phyloP scores from a whole-genome alignment of 2,113 vertebrate genomes.

The Eublepharis macularius region DNA sequence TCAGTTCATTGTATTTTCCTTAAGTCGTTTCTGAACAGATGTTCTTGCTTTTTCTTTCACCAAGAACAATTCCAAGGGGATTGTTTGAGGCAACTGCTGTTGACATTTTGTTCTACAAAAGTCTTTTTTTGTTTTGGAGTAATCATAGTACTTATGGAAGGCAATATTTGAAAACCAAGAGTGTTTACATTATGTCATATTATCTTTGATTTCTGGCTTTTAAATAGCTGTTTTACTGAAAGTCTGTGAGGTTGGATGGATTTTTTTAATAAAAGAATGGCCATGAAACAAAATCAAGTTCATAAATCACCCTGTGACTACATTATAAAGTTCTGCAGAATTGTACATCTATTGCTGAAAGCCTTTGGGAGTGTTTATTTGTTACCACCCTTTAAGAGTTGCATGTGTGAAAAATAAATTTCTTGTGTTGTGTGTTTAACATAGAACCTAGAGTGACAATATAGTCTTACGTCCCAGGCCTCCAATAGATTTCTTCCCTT shows the following conservation, averaged over 20 bases:
- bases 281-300: slow-evolving; percentile 61
- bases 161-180: slow-evolving; percentile 46
- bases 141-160: slow-evolving; percentile 50
- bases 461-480: neutral
- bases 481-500: slow-evolving; percentile 15
- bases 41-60: slow-evolving; percentile 17
- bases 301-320: slow-evolving; percentile 64
- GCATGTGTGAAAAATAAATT: slow-evolving; percentile 54
- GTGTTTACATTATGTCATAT: slow-evolving; percentile 55
- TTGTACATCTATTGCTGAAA: slow-evolving; percentile 47
- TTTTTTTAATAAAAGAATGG: slow-evolving; percentile 48
- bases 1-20: slow-evolving; percentile 30
- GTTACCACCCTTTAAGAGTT: slow-evolving; percentile 54
- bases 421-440: slow-evolving; percentile 40
- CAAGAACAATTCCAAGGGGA: slow-evolving; percentile 47
- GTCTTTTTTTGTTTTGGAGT: slow-evolving; percentile 50
- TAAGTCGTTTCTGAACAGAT: slow-evolving; percentile 35
- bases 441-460: slow-evolving; percentile 33
- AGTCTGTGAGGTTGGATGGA: slow-evolving; percentile 46
- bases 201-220: slow-evolving; percentile 53
- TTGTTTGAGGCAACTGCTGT: slow-evolving; percentile 37
- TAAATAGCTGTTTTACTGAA: slow-evolving; percentile 49
- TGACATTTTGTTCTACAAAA: slow-evolving; percentile 51
- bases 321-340: slow-evolving; percentile 57
- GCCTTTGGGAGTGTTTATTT: slow-evolving; percentile 60